Conservation (phyloP, 1,140 invertebrate genomes). For the Zaprionus gabonicus region DNA sequence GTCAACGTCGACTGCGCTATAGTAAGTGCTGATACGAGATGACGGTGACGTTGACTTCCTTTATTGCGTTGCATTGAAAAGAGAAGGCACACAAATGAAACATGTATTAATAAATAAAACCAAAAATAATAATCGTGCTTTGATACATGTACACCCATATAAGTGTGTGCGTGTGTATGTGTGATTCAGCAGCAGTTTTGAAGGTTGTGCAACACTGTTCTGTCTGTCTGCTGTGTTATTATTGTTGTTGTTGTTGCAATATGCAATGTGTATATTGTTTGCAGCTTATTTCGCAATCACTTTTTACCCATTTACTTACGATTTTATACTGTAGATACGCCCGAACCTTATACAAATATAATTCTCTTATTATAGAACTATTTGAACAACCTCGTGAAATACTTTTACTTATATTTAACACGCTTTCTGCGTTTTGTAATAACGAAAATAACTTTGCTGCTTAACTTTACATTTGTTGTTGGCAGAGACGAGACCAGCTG, state of each 20-base stretch:
- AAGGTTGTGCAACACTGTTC: conserved; percentile 61
- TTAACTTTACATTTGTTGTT: conserved; percentile 57
- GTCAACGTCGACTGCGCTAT: conserved; percentile 29
- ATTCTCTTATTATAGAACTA: not conserved
- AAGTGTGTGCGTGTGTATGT: conserved; percentile 38
- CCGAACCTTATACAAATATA: not conserved
- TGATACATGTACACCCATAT: conserved; percentile 30
- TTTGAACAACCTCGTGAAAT: not conserved
- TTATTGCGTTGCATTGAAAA: conserved; percentile 37
- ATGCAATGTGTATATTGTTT: conserved; percentile 37
- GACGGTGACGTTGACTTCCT: conserved; percentile 60
- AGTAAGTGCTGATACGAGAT: conserved; percentile 40
- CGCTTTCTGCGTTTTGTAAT: conserved; percentile 63
- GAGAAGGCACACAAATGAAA: conserved; percentile 50
- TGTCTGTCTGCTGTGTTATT: conserved; percentile 45
- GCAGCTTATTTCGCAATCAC: conserved; percentile 72
- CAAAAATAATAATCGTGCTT: conserved; percentile 53
- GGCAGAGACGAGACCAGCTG: conserved; percentile 60
- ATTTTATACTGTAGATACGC: not conserved
- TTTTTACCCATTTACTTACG: conserved; percentile 40
- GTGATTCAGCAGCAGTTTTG: conserved; percentile 19
- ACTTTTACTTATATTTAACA: conserved; percentile 29
- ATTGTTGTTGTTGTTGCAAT: conserved; percentile 47
- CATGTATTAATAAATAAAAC: conserved; percentile 58
- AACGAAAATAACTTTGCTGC: conserved; percentile 58